Percentiles rank a stretch among this genome's conserved stretches.
Conservation (phyloP, 2,113 vertebrate genomes). For the Sapayoa aenigma region DNA sequence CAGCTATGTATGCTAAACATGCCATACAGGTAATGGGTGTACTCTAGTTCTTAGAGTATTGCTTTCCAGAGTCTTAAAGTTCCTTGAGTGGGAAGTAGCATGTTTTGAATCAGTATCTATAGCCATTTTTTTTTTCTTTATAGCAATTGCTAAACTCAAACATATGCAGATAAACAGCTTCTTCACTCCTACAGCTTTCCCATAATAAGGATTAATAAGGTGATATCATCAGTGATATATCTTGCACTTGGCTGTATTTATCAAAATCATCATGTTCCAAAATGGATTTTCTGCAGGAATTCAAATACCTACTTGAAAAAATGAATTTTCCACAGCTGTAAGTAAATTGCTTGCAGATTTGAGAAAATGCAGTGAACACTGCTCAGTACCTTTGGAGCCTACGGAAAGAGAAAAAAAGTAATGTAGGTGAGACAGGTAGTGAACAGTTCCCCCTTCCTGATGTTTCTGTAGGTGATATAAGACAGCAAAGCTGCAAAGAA, state of each 20-base stretch:
- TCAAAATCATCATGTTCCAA: slow-evolving; percentile 23
- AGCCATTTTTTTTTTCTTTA: not conserved
- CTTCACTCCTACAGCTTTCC: not conserved
- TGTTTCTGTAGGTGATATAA: not conserved
- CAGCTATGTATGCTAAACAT: not conserved
- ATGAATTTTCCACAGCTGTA: not conserved
- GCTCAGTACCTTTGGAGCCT: not conserved
- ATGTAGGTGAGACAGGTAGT: not conserved
- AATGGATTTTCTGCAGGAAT: slow-evolving; percentile 23
- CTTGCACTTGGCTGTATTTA: slow-evolving; percentile 39
- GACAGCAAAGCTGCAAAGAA: not conserved
- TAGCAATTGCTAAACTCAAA: not conserved
- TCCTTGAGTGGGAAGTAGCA: not conserved
- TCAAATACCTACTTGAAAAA: slow-evolving; percentile 2
- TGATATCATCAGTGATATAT: slow-evolving; percentile 30
- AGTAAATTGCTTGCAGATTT: not conserved
- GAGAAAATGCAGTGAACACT: not conserved
- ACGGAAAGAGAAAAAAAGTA: not conserved
- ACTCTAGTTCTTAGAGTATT: not conserved
- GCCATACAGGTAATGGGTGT: not conserved
- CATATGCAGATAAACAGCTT: not conserved
- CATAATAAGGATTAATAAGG: slow-evolving; percentile 30
- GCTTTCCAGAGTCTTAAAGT: not conserved
- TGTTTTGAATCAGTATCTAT: not conserved
- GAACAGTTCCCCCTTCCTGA: not conserved